phyloP scores from a whole-genome alignment of 2,888 invertebrate species.

The Aphidius colemani region DNA sequence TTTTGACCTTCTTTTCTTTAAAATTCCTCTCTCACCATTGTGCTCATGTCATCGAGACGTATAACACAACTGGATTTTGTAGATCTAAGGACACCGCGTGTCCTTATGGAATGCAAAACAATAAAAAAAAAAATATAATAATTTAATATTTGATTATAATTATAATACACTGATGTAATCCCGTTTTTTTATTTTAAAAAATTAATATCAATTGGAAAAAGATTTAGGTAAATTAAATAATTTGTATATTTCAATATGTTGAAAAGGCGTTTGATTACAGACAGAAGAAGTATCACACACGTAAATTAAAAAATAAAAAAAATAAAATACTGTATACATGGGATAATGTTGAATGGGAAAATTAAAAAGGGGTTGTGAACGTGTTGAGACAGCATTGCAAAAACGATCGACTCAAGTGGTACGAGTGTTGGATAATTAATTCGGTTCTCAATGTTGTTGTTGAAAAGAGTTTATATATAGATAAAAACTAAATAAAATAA shows the following conservation, averaged over 20 bases:
- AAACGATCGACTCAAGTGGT: slow-evolving; percentile 23
- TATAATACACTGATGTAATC: not conserved
- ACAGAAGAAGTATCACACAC: too few species aligned
- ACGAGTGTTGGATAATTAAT: slow-evolving; percentile 53
- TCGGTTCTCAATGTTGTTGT: slow-evolving; percentile 37
- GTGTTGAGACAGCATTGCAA: too few species aligned
- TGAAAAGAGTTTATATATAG: slow-evolving; percentile 15
- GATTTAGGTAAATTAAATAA: too few species aligned
- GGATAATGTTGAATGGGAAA: too few species aligned
- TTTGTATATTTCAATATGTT: too few species aligned
- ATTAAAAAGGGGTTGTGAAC: too few species aligned
- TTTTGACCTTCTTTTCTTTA: slow-evolving; percentile 13
- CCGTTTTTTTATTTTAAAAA: not conserved
- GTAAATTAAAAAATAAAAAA: too few species aligned
- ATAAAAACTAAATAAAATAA: not conserved
- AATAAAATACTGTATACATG: too few species aligned
- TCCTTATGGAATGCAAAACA: slow-evolving; percentile 25
- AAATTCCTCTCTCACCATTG: slow-evolving; percentile 41
- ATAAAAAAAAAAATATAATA: slow-evolving; percentile 14
- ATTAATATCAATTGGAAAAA: too few species aligned
- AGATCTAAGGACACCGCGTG: slow-evolving; percentile 25
- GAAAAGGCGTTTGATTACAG: too few species aligned
- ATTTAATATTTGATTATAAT: slow-evolving; percentile 1
- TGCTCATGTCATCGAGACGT: slow-evolving; percentile 52
- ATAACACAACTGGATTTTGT: slow-evolving; percentile 35